These are phyloP conservation scores for Etheostoma nigrum DNA, from an alignment of 2,797 vertebrate genomes.

Conservation along the genomic window DNA sequence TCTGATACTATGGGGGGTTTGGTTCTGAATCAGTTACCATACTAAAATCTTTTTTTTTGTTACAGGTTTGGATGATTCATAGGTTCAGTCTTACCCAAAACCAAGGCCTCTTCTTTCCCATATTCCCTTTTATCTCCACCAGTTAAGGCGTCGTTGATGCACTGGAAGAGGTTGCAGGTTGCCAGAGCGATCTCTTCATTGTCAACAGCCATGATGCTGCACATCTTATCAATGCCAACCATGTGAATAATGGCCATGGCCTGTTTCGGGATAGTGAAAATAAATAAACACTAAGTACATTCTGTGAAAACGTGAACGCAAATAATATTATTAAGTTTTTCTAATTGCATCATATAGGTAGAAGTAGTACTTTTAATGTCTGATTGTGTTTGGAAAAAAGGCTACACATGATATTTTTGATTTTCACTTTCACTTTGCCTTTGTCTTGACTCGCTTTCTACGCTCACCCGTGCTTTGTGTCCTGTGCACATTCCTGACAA, in stretches of 20 bases:
- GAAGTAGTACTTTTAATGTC: background rate
- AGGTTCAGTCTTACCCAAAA: constrained; percentile 86
- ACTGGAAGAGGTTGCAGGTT: constrained; percentile 92
- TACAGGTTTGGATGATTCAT: background rate
- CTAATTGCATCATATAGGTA: background rate
- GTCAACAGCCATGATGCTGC: constrained; percentile 92
- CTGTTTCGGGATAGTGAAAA: constrained; percentile 72
- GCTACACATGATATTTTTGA: background rate
- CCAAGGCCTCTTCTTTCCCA: constrained; percentile 93
- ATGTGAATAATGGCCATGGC: constrained; percentile 90
- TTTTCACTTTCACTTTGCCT: background rate
- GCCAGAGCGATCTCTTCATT: constrained; percentile 92
- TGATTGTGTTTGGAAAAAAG: background rate
- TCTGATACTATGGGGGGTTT: background rate
- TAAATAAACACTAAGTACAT: constrained; percentile 4
- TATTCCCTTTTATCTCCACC: constrained; percentile 89
- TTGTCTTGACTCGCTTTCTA: constrained; percentile 2
- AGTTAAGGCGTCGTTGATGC: constrained; percentile 91
- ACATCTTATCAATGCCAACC: constrained; percentile 89
- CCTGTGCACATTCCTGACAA: constrained; percentile 94
- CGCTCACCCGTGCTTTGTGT: constrained; percentile 92
- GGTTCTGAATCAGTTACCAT: background rate
- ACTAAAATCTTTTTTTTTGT: background rate
- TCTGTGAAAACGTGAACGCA: background rate
- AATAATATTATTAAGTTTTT: background rate